Conservation (phyloP, 1,140 invertebrate species). For the Babylonia areolata region DNA sequence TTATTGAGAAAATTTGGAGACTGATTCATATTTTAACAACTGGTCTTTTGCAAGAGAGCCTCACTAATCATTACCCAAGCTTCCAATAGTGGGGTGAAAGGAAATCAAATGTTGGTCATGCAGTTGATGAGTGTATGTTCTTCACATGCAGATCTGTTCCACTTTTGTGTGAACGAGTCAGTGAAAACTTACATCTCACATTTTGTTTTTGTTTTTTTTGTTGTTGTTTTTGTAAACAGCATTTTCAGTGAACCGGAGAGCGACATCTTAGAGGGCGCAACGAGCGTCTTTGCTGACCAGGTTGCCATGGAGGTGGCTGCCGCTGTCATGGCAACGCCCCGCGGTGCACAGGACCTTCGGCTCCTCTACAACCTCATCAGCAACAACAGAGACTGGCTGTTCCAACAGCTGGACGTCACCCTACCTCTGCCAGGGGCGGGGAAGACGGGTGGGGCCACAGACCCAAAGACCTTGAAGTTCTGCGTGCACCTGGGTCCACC, state of each 20-base stretch:
- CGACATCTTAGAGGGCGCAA: slow-evolving; percentile 57
- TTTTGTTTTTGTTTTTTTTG: too few species aligned
- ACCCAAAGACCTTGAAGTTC: slow-evolving; percentile 19
- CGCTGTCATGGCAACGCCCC: slow-evolving; percentile 59
- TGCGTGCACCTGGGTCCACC: not conserved
- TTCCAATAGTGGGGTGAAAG: too few species aligned
- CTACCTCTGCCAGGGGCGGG: slow-evolving; percentile 35
- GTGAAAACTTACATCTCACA: too few species aligned
- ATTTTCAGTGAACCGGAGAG: slow-evolving; percentile 58
- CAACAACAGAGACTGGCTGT: slow-evolving; percentile 68
- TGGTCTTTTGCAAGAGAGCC: too few species aligned
- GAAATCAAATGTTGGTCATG: too few species aligned
- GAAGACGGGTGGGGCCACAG: not conserved
- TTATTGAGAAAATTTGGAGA: too few species aligned
- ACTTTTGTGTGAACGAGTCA: too few species aligned
- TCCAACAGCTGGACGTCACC: slow-evolving; percentile 65
- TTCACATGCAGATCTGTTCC: too few species aligned
- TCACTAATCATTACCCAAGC: too few species aligned
- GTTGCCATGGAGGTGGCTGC: slow-evolving; percentile 56
- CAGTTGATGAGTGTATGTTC: too few species aligned
- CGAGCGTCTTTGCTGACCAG: slow-evolving; percentile 62
- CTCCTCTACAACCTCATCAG: slow-evolving; percentile 59
- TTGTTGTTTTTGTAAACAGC: too few species aligned
- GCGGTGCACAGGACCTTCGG: slow-evolving; percentile 58
- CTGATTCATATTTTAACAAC: too few species aligned